Percentiles rank a stretch among this genome's conserved stretches.
These are phyloP conservation scores for Ophion slaviceki DNA, from an alignment of 2,888 invertebrate species.

Conservation along the genomic window DNA sequence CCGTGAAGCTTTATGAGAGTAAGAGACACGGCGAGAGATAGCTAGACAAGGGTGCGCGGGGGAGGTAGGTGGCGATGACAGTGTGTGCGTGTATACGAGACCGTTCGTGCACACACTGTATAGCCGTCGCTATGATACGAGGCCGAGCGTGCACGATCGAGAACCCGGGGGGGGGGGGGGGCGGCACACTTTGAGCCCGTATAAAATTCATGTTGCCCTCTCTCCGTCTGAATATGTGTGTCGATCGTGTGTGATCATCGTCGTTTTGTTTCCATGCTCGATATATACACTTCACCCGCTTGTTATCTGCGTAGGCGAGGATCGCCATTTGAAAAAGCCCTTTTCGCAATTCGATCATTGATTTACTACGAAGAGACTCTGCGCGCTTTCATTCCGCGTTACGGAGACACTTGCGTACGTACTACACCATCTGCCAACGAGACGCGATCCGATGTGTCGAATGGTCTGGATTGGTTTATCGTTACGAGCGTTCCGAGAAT, in stretches of 20 bases:
- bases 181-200: too few relatives aligned
- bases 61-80: too few relatives aligned
- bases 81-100: slow-evolving; percentile 3
- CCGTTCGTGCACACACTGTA: neutral
- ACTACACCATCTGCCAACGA: neutral
- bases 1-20: slow-evolving; percentile 41
- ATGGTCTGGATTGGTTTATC: neutral
- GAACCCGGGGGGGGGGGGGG: slow-evolving; percentile 36
- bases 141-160: slow-evolving; percentile 23
- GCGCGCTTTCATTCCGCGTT: neutral
- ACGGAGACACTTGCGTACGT: too few relatives aligned
- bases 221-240: slow-evolving; percentile 3
- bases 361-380: slow-evolving; percentile 53
- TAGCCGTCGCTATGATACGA: slow-evolving; percentile 15
- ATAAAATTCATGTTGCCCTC: slow-evolving; percentile 29
- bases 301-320: slow-evolving; percentile 49
- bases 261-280: slow-evolving; percentile 59
- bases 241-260: slow-evolving; percentile 1
- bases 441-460: neutral
- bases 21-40: slow-evolving; percentile 24
- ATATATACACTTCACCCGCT: slow-evolving; percentile 31
- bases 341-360: slow-evolving; percentile 55
- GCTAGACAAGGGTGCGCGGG: slow-evolving; percentile 4
- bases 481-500: neutral
- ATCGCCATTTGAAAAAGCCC: slow-evolving; percentile 34